These are phyloP conservation scores for Cnemophilus loriae DNA, from an alignment of 2,113 vertebrate genomes.

Conservation along the genomic window DNA sequence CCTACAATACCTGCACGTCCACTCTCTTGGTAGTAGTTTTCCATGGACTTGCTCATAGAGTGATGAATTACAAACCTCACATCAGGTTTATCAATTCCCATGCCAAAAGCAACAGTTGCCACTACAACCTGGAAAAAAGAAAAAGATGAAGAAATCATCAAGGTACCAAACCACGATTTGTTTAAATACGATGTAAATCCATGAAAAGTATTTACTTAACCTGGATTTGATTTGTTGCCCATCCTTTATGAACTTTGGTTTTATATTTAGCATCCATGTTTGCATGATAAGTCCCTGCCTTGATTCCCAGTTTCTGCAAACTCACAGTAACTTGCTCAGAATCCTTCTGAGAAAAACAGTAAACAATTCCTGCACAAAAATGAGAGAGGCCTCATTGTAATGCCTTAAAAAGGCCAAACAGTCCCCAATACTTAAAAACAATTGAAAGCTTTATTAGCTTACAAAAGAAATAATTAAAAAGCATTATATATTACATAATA, in stretches of 20 bases:
- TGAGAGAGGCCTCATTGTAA: not conserved
- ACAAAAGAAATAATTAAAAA: not conserved
- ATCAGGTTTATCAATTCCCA: constrained; percentile 96
- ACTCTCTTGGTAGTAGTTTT: constrained; percentile 99
- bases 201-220: constrained; percentile 52
- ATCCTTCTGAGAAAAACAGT: constrained; percentile 98
- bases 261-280: constrained; percentile 88
- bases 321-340: constrained; percentile 83
- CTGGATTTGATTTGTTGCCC: constrained; percentile 88
- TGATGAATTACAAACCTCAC: constrained; percentile 96
- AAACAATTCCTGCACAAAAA: constrained; percentile 84
- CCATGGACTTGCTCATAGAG: constrained; percentile 96
- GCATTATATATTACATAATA: too few relatives aligned
- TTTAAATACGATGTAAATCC: not conserved
- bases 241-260: constrained; percentile 84
- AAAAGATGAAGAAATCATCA: not conserved
- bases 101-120: constrained; percentile 96
- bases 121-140: constrained; percentile 84
- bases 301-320: constrained; percentile 82
- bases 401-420: not conserved
- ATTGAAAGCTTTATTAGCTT: not conserved
- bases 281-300: constrained; percentile 86
- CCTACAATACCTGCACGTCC: constrained; percentile 87
- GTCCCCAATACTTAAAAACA: not conserved
- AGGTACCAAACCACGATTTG: not conserved